Conservation (phyloP, 2,888 invertebrate species). For the Baccha elongata region DNA sequence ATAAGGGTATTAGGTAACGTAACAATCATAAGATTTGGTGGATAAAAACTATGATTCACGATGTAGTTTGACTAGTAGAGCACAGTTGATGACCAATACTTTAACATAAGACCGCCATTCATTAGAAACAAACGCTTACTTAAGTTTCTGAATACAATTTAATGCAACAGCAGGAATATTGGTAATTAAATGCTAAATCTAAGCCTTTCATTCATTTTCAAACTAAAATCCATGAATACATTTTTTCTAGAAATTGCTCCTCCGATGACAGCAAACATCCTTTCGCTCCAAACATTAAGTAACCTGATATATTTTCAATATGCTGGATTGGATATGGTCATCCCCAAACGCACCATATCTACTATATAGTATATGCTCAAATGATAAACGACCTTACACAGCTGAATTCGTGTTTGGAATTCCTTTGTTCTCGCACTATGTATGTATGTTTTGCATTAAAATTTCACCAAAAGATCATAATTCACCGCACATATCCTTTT, state of each 20-base stretch:
- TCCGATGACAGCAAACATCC: conserved; percentile 26
- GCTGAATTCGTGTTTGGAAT: conserved; percentile 26
- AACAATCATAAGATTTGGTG: too few species aligned
- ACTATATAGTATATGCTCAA: conserved; percentile 14
- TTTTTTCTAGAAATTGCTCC: not conserved
- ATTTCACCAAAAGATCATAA: conserved; percentile 49
- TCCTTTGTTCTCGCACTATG: conserved; percentile 51
- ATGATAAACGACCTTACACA: conserved; percentile 41
- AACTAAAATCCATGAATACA: too few species aligned
- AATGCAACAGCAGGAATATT: too few species aligned
- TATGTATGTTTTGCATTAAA: conserved; percentile 4
- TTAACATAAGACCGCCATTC: too few species aligned
- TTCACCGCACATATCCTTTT: not conserved
- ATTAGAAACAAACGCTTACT: too few species aligned
- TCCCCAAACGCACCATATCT: conserved; percentile 5
- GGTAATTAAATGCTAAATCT: too few species aligned
- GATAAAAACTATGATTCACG: too few species aligned
- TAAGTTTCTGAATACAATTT: too few species aligned
- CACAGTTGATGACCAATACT: too few species aligned
- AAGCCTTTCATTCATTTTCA: too few species aligned
- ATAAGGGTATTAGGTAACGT: too few species aligned
- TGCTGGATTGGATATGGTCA: conserved; percentile 10
- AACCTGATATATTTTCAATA: conserved; percentile 49
- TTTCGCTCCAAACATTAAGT: conserved; percentile 4
- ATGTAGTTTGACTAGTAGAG: too few species aligned